These are phyloP conservation scores for Epizoanthus rinbou DNA, from an alignment of 92 coral and sea anemone genomes.

Conservation along the genomic window DNA sequence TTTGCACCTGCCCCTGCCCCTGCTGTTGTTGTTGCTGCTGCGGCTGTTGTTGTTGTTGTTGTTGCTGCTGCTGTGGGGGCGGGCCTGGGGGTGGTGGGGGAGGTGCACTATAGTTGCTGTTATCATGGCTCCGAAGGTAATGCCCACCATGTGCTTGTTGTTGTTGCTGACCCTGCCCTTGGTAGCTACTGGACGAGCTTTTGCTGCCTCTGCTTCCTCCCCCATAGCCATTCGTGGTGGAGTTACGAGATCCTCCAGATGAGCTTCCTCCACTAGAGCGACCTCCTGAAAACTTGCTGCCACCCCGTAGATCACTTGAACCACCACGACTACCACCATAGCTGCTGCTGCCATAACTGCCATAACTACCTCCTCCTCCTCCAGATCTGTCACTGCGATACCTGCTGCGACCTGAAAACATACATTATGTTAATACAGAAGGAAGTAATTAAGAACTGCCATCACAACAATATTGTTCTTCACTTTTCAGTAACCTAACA, in stretches of 20 bases:
- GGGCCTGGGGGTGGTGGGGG: conserved; percentile 76
- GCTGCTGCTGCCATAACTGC: conserved; percentile 18
- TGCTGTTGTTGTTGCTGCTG: conserved; percentile 47
- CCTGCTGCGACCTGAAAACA: conserved; percentile 84
- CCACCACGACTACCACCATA: conserved; percentile 48
- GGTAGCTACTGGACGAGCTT: conserved; percentile 42
- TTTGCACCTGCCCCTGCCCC: conserved; percentile 41
- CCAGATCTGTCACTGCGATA: conserved; percentile 70
- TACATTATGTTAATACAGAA: not conserved
- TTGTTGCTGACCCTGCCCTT: conserved; percentile 59
- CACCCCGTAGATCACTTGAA: conserved; percentile 45
- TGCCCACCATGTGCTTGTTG: conserved; percentile 49
- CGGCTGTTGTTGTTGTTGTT: conserved; percentile 61
- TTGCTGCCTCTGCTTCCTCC: conserved; percentile 59
- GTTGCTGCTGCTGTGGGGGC: conserved; percentile 64
- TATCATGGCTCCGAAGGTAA: conserved; percentile 48
- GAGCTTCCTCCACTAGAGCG: conserved; percentile 53
- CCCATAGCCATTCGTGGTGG: conserved; percentile 52
- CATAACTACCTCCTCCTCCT: conserved; percentile 51
- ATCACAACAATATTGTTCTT: no score
- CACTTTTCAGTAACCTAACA: no score
- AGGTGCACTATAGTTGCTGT: conserved; percentile 53
- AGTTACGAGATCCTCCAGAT: conserved; percentile 33
- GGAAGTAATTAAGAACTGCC: no score
- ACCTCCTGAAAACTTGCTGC: conserved; percentile 55